Base-by-base conservation (phyloP, 2,113 vertebrate species). In the Bubalus kerabau region DNA sequence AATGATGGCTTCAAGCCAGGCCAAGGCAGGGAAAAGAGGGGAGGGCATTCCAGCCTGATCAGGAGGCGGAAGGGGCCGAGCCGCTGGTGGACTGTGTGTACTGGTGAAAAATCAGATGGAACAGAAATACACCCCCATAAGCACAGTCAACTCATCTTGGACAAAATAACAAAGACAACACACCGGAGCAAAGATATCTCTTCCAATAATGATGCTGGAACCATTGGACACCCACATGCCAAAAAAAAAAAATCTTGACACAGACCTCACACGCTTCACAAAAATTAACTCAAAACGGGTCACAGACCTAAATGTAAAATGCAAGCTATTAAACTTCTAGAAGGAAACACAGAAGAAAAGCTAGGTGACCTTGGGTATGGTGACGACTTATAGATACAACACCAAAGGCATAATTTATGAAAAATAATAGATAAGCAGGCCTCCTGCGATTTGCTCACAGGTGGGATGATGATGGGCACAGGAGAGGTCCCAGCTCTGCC, bases 381-480 rank as follows among this genome's bases (percentile, higher is more conserved):
- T 9, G 54, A 40, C 3, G n/a, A 56, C n/a, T 57, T 40, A 15
- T 43, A 57, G 24, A 43, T 84, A 57, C 15, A 36, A 56, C 52
- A 56, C 21, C 81, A 57, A 84, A 28, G 82, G 14, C 82, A 28
- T 10, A 26, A 59, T 11, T 56, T 14, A 12, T 40, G n/a, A 57
- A 57, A 40, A 40, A 40, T 28, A 57, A 26, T 28, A 36, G 52
- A 56, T 40, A 59, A 40, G 54, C 52, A 57, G 82, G n/a, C 50
- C 32, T 83, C 50, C 12, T 7, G 40, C 12, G 0, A 50, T 30
- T 28, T 43, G 36, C 50, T 40, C 36, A 13, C n/a, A 28, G 87
- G 26, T 19, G 26, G 50, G 1, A 52, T 7, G 50, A 28, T 0
- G 0, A 28, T 0, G 0, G 64, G 2, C 54, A 54, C 10, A 43